Base-by-base conservation (phyloP, 2,888 invertebrate genomes). In the Eledona agricola region DNA sequence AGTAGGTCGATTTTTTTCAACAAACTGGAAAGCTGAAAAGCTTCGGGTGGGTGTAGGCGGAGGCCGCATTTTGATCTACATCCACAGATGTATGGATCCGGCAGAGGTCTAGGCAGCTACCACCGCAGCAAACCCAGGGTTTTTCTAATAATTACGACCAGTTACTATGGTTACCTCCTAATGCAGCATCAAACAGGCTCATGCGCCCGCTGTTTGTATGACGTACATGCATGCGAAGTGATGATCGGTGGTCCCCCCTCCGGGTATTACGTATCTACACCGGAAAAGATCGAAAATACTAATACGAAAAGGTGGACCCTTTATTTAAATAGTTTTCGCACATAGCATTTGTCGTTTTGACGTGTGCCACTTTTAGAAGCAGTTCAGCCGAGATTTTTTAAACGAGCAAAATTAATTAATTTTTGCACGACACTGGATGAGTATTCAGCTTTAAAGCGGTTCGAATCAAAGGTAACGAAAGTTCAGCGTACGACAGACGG, bases 61-160 rank as follows among this genome's bases (percentile, higher is more conserved):
- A 4, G 29, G 34, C 19, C 26, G 34, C 13, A 29, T 20, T 20
- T 35, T 46, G 46, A 46, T 45, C 22, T 34, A 31, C 9, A 46
- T 46, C 46, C 46, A 46, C 35, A 35, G 35, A 35, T 46, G 20
- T 16, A 34, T 37, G 38, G 31, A 31, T 15, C 9, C 17, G 38
- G 23, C 40, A 25, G 49, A 32, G 49, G 31, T 49, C 49, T 49
- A 29, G 31, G 16, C 20, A 31, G 43, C 49, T 35, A 29, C 49
- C 31, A 23, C 31, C 31, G 22, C 12, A 29, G 38, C 31, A 38
- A 23, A 49, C 49, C 38, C 49, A 49, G 29, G 31, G 38, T 50
- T 49, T 49, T 49, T 49, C 49, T 49, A 49, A 38, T 50, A 50
- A 50, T 50, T 43, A 51, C 43, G 23, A 37, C 35, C 28, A 51